Evolutionary conservation across 37 sponge, comb jelly and placozoan species (phyloP).

Genomic region (Diacarnus erythraeanus): DNA sequence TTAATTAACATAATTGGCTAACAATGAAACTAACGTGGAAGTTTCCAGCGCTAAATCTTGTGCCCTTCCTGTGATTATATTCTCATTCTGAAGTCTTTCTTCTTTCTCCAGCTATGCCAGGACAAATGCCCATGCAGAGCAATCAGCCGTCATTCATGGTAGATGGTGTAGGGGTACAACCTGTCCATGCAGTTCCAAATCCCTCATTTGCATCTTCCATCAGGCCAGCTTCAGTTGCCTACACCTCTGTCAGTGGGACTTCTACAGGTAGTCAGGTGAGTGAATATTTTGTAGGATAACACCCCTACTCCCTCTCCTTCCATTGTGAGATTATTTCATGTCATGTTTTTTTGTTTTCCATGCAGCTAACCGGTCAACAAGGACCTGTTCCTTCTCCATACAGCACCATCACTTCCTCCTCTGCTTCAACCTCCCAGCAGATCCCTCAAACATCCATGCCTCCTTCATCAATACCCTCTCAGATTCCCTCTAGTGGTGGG

Average conservation of each 20-base stretch:
- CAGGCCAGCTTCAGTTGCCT: neutral
- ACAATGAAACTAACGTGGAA: too few relatives aligned
- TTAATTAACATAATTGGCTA: too few relatives aligned
- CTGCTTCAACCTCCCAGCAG: neutral
- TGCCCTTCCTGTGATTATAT: too few relatives aligned
- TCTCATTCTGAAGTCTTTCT: too few relatives aligned
- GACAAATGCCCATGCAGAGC: too few relatives aligned
- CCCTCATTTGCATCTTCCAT: conserved; percentile 24
- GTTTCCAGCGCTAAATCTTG: too few relatives aligned
- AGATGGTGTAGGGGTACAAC: conserved; percentile 22
- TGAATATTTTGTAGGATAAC: neutral
- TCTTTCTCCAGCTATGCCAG: too few relatives aligned
- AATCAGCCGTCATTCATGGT: neutral
- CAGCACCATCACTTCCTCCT: conserved; percentile 5
- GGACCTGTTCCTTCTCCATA: neutral
- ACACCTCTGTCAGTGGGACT: neutral
- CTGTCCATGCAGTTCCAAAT: conserved; percentile 47
- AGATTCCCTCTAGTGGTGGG: neutral
- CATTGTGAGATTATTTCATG: neutral
- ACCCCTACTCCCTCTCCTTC: neutral
- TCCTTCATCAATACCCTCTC: neutral
- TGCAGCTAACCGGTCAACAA: neutral
- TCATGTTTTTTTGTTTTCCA: neutral
- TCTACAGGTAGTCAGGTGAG: neutral
- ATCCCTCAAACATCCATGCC: neutral